Evolutionary conservation across 2,797 vertebrate species (phyloP).

Genomic region (Rhinichthys osculus): DNA sequence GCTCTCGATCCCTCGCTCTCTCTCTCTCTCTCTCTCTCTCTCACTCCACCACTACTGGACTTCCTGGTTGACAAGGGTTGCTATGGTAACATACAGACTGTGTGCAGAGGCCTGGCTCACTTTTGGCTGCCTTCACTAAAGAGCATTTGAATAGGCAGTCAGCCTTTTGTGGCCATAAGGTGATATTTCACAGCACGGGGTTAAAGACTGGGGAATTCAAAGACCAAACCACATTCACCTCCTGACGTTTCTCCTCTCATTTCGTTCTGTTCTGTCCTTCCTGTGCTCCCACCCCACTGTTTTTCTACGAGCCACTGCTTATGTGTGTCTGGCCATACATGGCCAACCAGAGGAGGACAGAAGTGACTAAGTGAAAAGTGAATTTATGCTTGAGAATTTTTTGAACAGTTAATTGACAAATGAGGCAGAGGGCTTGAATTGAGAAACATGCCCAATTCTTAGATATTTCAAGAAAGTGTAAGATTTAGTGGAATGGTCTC

Average conservation of each 20-base stretch:
- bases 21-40: slow-evolving; percentile 47
- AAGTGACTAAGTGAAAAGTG: slow-evolving; percentile 57
- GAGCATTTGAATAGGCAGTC: slow-evolving; percentile 67
- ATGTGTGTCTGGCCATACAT: slow-evolving; percentile 47
- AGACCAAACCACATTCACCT: slow-evolving; percentile 73
- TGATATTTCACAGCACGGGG: slow-evolving; percentile 78
- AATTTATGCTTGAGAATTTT: slow-evolving; percentile 20
- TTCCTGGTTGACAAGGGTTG: slow-evolving; percentile 78
- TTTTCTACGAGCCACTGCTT: slow-evolving; percentile 14
- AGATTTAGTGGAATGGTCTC: neutral
- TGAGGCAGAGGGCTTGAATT: neutral
- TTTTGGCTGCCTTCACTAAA: slow-evolving; percentile 67
- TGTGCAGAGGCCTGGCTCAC: slow-evolving; percentile 69
- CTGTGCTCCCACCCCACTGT: slow-evolving; percentile 49
- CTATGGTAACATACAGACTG: slow-evolving; percentile 73
- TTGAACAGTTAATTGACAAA: neutral
- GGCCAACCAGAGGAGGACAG: slow-evolving; percentile 61
- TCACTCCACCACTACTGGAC: slow-evolving; percentile 71
- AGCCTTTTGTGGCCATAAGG: slow-evolving; percentile 78
- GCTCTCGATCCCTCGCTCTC: slow-evolving; percentile 45
- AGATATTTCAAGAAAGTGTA: neutral
- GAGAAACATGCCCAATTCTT: neutral
- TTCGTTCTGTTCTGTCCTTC: slow-evolving; percentile 18
- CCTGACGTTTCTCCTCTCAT: slow-evolving; percentile 55
- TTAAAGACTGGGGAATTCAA: slow-evolving; percentile 74